Conservation (phyloP, 2,797 vertebrate species). For the Parauchenoglanis punctatus region DNA sequence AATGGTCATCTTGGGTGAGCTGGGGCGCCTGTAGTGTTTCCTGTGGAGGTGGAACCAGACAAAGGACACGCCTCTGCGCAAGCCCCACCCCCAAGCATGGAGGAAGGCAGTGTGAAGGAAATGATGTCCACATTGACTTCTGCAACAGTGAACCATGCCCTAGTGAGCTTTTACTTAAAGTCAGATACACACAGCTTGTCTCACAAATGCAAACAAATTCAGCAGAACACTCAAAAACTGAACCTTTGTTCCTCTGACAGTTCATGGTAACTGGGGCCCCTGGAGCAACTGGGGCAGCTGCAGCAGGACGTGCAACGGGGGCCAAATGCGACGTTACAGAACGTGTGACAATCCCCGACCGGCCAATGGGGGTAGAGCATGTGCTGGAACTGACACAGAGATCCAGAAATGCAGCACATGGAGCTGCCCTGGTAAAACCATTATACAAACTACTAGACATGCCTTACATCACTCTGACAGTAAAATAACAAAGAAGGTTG, state of each 20-base stretch:
- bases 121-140: constrained; percentile 86
- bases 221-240: background rate
- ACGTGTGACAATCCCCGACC: constrained; percentile 90
- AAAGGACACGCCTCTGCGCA: constrained; percentile 86
- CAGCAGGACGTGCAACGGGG: constrained; percentile 87
- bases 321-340: constrained; percentile 88
- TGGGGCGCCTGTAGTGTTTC: constrained; percentile 91
- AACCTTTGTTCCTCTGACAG: constrained; percentile 64
- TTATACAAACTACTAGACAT: background rate
- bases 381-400: constrained; percentile 88
- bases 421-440: constrained; percentile 85
- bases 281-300: constrained; percentile 94
- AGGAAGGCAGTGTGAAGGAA: constrained; percentile 89
- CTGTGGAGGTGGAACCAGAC: constrained; percentile 89
- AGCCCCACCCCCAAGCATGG: constrained; percentile 84
- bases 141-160: constrained; percentile 94
- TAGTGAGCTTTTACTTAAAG: constrained; percentile 74
- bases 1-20: constrained; percentile 88
- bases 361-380: constrained; percentile 85
- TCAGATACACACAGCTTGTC: background rate
- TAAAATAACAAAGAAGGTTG: background rate
- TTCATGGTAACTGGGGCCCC: constrained; percentile 89
- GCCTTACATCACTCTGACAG: background rate
- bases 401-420: constrained; percentile 83
- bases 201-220: background rate